Evolutionary conservation across 2,888 invertebrate genomes (phyloP).

Genomic region (Drymonia ruficornis): DNA sequence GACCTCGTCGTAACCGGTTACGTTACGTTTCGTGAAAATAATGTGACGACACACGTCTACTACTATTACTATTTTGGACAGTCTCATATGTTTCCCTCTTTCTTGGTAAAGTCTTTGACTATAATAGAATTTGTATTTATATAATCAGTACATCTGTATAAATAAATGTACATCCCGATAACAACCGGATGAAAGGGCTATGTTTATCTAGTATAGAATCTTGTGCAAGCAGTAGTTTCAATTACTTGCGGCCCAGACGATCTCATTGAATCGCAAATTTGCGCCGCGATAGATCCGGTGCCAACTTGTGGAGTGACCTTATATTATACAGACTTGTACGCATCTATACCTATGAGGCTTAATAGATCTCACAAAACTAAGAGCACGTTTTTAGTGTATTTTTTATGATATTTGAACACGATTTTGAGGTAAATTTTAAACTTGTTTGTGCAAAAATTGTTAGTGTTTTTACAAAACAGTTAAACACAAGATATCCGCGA

Average conservation of each 20-base stretch:
- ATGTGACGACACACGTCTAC: no score
- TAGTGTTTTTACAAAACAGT: no score
- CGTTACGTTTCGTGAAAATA: no score
- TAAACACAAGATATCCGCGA: no score
- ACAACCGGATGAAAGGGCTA: constrained; percentile 25
- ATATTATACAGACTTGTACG: background rate
- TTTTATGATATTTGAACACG: background rate
- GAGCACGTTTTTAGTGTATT: background rate
- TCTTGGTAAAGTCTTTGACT: background rate
- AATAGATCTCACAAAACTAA: no score
- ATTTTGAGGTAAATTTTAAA: no score
- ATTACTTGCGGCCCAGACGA: constrained; percentile 40
- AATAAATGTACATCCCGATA: constrained; percentile 2
- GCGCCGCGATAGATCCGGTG: constrained; percentile 16
- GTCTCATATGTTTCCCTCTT: no score
- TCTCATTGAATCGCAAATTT: constrained; percentile 66
- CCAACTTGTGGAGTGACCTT: constrained; percentile 26
- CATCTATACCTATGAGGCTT: no score
- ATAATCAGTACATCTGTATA: no score
- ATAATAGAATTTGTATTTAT: no score
- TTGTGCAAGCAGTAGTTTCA: constrained; percentile 40
- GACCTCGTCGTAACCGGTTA: no score
- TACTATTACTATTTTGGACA: no score
- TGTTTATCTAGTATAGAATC: constrained; percentile 12
- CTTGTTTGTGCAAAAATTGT: background rate